Base-by-base conservation (phyloP, 2,797 vertebrate species). In the Pampus argenteus region DNA sequence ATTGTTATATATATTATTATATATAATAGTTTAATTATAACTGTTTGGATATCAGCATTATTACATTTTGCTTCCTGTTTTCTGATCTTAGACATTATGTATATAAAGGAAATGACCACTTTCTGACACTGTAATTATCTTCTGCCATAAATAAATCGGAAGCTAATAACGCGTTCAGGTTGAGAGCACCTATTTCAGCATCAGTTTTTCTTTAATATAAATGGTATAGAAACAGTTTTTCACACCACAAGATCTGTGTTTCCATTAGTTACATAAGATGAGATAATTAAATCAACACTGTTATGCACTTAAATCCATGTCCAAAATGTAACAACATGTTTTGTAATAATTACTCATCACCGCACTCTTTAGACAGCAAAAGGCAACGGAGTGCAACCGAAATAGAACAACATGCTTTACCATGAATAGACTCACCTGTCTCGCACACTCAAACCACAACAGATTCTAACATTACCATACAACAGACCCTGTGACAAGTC, bases 351-450 rank as follows among this genome's bases (percentile, higher is more conserved):
- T 28, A 51, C 11, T 38, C 15, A 55, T 4, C 58, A 9, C 31
- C 23, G 6, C 22, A 26, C 7, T 28, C 29, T 7, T 62, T 22
- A 45, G 42, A 45, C 14, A 45, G 38, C 44, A 34, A 15, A 67
- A 20, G 25, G 34, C 45, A 26, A 11, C 52, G 5, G 10, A 18
- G 54, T 62, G 25, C 71, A 48, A 77, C 60, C 17, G 17, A 78
- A 87, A 85, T 76, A 83, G 59, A 78, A 57, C 28, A 70, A 66
- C 74, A 71, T 67, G 20, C 42, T 54, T 58, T 8, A 50, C 78
- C 58, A 66, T 50, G 68, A 85, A 86, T 83, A 82, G 68, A 70
- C 50, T 84, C 79, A 87, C 83, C 76, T 89, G 81, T 85, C 68
- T 71, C 25, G 36, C 61, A 61, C 50, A 20, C 62, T 81, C 17